Base-by-base conservation (phyloP, 2,797 vertebrate genomes). In the Sitta carolinensis region DNA sequence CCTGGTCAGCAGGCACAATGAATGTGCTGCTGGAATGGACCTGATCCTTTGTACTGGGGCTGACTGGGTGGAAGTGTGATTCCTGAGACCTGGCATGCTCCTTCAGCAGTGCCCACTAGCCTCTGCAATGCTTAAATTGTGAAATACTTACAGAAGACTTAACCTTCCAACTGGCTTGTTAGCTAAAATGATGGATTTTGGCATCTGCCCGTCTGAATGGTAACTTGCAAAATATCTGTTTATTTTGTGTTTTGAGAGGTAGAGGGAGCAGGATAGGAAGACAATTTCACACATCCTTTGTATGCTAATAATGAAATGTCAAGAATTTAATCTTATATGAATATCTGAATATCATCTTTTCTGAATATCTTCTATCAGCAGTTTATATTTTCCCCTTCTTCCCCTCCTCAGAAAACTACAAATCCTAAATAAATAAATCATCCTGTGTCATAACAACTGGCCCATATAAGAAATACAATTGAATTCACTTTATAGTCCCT, bases 401-500 rank as follows among this genome's bases (percentile, higher is more conserved):
- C 16, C 4, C 2, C 11, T 74, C 34, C 64, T 83, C 45, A 74
- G 48, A 70, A 90, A 95, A 54, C 9, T 70, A 48, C n/a, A 87
- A 80, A 83, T 75, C 20, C 43, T 66, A 62, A 68, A 85, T 63
- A 90, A 82, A 90, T 45, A 26, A 78, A 69, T 61, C 18, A 90
- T 13, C 10, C 54, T 70, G 13, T 50, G 26, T 87, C 55, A 58
- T 0, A 4, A 87, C 40, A 94, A 61, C 34, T 86, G 75, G 51
- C 13, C 69, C 26, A 30, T 29, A 29, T 42, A 64, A 23, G 20
- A 87, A 87, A 54, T 9, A 48, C 43, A 52, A 85, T 16, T 66
- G 42, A 48, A 84, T 83, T 95, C 25, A 87, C 43, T 93, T 83
- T 78, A 63, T 5, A 29, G 3, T 80, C 86, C 40, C 55, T 59